Evolutionary conservation across 2,888 invertebrate genomes (phyloP).

Genomic region (Anoplius nigerrimus): DNA sequence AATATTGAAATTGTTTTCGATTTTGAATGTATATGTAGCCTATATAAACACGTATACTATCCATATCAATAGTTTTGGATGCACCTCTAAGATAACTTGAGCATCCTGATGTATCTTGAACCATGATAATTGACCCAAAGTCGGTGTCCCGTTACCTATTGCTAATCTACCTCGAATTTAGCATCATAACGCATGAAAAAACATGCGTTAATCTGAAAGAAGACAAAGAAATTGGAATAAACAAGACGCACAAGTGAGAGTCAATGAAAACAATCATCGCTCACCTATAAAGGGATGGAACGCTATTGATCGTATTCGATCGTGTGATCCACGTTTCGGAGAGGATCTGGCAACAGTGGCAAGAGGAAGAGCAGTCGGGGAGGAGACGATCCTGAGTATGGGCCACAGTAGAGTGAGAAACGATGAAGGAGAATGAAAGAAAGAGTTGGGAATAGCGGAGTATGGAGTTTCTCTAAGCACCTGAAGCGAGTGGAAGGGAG

Average conservation of each 20-base stretch:
- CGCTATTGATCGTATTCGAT: slow-evolving; percentile 52
- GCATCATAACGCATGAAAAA: too few relatives aligned
- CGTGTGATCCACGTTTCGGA: slow-evolving; percentile 54
- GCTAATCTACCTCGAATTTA: too few relatives aligned
- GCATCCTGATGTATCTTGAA: too few relatives aligned
- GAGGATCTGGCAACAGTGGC: slow-evolving; percentile 66
- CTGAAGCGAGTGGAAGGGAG: slow-evolving; percentile 15
- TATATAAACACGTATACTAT: too few relatives aligned
- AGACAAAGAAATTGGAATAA: background rate
- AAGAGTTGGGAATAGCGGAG: slow-evolving; percentile 24
- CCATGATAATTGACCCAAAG: too few relatives aligned
- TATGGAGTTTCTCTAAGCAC: slow-evolving; percentile 20
- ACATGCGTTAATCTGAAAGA: background rate
- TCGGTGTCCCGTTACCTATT: too few relatives aligned
- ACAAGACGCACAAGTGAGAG: background rate
- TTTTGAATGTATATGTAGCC: too few relatives aligned
- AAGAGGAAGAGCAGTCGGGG: background rate
- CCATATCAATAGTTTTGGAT: too few relatives aligned
- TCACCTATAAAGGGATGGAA: slow-evolving; percentile 20
- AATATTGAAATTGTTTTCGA: too few relatives aligned
- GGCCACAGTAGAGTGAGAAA: slow-evolving; percentile 53
- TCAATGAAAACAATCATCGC: background rate
- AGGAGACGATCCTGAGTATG: slow-evolving; percentile 52
- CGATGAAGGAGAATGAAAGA: slow-evolving; percentile 31
- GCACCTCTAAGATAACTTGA: too few relatives aligned